These are phyloP conservation scores for Phengaris alcon DNA, from an alignment of 2,888 invertebrate genomes.

Conservation along the genomic window DNA sequence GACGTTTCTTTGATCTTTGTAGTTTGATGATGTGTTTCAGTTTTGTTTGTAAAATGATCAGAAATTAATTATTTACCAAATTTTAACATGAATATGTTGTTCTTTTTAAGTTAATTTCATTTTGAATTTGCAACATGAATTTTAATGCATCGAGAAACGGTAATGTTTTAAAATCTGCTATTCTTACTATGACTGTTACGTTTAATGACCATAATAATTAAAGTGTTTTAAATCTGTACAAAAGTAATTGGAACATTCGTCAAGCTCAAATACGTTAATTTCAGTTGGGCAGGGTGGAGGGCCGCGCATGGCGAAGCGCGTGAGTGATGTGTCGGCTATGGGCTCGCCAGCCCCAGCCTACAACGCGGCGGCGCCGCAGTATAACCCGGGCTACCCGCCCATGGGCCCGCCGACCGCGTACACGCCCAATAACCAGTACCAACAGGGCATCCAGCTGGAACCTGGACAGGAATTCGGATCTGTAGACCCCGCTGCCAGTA, in stretches of 20 bases:
- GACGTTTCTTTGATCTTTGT: not conserved
- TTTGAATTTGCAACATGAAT: constrained; percentile 56
- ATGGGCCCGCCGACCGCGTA: constrained; percentile 58
- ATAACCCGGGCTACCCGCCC: constrained; percentile 51
- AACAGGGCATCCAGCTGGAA: constrained; percentile 67
- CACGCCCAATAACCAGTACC: constrained; percentile 47
- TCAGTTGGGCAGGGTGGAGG: constrained; percentile 62
- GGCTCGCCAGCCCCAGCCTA: constrained; percentile 74
- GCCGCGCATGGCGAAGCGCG: constrained; percentile 81
- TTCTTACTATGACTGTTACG: not conserved
- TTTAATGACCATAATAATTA: not conserved
- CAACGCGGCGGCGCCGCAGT: constrained; percentile 39
- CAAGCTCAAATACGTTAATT: constrained; percentile 38
- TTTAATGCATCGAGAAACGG: constrained; percentile 75
- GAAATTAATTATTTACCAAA: constrained; percentile 35
- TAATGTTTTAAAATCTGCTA: constrained; percentile 38
- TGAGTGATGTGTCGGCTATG: constrained; percentile 84
- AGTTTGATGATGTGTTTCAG: constrained; percentile 65
- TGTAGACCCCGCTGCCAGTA: constrained; percentile 51
- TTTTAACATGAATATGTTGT: constrained; percentile 55
- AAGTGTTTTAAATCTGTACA: not conserved
- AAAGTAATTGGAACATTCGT: not conserved
- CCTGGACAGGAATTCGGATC: constrained; percentile 54
- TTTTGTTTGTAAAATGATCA: constrained; percentile 46
- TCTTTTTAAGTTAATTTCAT: constrained; percentile 43